These are phyloP conservation scores for Monopis laevigella DNA, from an alignment of 2,888 invertebrate genomes.

Conservation along the genomic window DNA sequence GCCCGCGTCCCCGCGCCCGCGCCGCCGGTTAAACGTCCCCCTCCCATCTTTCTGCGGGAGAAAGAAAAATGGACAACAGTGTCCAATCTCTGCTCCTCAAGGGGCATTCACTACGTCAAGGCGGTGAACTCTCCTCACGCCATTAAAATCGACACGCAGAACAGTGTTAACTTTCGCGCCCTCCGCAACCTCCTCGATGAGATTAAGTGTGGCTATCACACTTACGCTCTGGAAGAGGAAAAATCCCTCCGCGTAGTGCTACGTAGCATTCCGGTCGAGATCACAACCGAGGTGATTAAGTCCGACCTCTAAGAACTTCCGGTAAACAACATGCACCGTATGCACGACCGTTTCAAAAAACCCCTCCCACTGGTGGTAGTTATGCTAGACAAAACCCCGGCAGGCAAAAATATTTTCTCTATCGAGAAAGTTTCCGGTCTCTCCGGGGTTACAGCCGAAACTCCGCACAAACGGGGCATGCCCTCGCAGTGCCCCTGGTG, in stretches of 20 bases:
- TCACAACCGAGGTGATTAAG: neutral
- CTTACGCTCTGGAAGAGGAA: constrained; percentile 3
- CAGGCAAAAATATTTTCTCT: neutral
- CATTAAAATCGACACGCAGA: no score
- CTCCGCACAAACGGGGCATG: neutral
- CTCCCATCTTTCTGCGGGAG: no score
- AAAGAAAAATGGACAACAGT: no score
- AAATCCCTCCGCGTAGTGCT: neutral
- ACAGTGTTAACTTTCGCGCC: no score
- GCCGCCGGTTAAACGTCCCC: no score
- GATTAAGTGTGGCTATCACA: no score
- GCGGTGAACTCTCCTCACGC: no score
- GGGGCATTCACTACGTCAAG: no score
- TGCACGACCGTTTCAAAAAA: neutral
- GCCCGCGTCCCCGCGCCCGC: no score
- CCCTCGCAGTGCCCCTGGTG: constrained; percentile 4
- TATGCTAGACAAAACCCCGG: neutral
- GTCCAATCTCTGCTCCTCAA: no score
- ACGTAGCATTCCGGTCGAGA: neutral
- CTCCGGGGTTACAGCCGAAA: neutral
- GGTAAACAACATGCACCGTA: neutral
- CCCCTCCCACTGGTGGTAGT: neutral
- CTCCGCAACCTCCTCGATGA: no score
- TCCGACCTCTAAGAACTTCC: neutral
- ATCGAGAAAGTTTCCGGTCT: neutral